Base-by-base conservation (phyloP, 2,797 vertebrate species). In the Pagetopsis macropterus region DNA sequence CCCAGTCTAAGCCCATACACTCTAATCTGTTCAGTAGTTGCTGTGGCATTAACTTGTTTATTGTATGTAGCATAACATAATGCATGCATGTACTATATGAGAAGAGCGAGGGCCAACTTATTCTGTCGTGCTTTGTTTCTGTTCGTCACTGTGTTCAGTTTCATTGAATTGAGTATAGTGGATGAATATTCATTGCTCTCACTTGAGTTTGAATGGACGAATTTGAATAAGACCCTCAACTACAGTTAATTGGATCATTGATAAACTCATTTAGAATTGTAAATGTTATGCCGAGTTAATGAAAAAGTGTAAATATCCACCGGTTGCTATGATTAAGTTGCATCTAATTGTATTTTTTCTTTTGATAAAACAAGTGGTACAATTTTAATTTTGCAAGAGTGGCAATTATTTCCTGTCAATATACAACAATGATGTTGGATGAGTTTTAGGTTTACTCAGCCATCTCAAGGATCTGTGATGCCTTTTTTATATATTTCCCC, bases 211-310 rank as follows among this genome's bases (percentile, higher is more conserved):
- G 65, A 61, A 52, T 43, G 19, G 46, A 37, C 65, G 37, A 15
- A 40, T 79, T 71, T 76, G 66, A 85, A 78, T 40, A 82, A 78
- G 60, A 73, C 43, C 44, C 61, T 84, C 1, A 1, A 65, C 62
- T 75, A 14, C 37, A 86, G 55, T 57, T 83, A 85, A 87, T 84
- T 81, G 61, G 49, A 49, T 79, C 62, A 76, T 79, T 86, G 70
- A 79, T 79, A 37, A 79, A 78, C 48, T 66, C 49, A 78, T 84
- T 84, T 65, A 69, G 45, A 68, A 58, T 70, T 27, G 51, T 27
- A 72, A 76, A 79, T 65, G 52, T 65, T 58, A 43, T 68, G 16
- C 56, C 60, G 61, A 75, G 50, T 81, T 62, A 55, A 9, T 70
- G 46, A 44, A 65, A 37, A 56, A 70, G 9, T 13, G 11, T 59